Evolutionary conservation across 2,797 vertebrate species (phyloP), one percentile per base, ranked within the genome.

Genomic region (Oreonectes daqikongensis): DNA sequence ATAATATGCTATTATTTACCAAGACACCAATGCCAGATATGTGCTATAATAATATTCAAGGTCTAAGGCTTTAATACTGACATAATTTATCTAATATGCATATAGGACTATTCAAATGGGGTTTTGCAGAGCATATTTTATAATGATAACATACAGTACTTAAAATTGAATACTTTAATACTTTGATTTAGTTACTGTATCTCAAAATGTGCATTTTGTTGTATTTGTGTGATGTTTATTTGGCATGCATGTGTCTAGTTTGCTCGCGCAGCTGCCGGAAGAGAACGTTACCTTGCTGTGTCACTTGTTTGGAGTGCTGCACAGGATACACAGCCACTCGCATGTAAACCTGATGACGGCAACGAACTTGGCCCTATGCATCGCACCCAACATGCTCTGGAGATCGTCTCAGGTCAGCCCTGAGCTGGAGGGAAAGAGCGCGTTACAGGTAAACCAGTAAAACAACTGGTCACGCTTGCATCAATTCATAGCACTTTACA

Each of bases 361-460:
- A 24, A 90, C 89, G 52, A 94, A 94, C 69, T 85, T 94, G 79
- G 90, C 93, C 3, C 90, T 93, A 32, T 94, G 93, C 83, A 92
- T 94, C 22, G 91, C 93, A 24, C 93, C 93, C 63, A 94, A 93
- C 77, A 93, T 94, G 91, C 83, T 94, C 44, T 93, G 92, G 92
- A 88, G 92, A 1, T 87, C 92, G 0, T 84, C 84, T 11, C 84
- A 90, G 18, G 86, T 85, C 1, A 88, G 86, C 24, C 89, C 92
- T 0, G 92, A 94, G 53, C 91, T 93, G 71, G 93, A 93, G 38
- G 92, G 89, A 83, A 88, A 77, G 8, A 91, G 90, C 53, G 91
- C 89, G 1, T 24, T 81, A 59, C 35, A 81, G 82, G 82, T 83
- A 67, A 35, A 57, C 5, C 11, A 35, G 18, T 18, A 57, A 30